Evolutionary conservation across 2,113 vertebrate genomes (phyloP), one percentile per base, ranked within the genome.

Genomic region (Cheirogaleus medius): DNA sequence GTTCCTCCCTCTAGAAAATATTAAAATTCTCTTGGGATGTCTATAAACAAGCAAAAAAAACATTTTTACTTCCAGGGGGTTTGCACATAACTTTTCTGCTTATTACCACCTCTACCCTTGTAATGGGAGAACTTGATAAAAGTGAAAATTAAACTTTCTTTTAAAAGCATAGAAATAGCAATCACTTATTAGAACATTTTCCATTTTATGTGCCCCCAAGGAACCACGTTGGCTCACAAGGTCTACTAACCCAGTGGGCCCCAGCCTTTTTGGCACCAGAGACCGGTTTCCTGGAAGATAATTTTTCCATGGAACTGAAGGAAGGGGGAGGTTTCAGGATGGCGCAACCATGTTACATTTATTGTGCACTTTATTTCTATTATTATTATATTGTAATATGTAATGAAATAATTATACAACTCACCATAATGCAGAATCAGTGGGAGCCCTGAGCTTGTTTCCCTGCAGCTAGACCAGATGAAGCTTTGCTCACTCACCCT

Each of bases 121-220:
- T 63, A 86, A 97, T 27, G 87, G 8, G 9, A 78, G 52, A 96
- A 71, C 68, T 49, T 52, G 64, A 44, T 8, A 27, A 49, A 87
- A 91, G 25, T 87, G 87, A 95, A 96, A 77, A 81, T 91, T 93
- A 97, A 85, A 29, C 12, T 91, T 97, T 64, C 84, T 84, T 21
- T 39, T 27, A 96, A 86, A 94, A 82, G 60, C 71, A 54, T 23
- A 60, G 58, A 68, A 56, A 87, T 64, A 85, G 27, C 49, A 88
- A 6, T 82, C 25, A 52, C 69, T 88, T 73, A 68, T 44, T 71
- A 90, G 80, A 96, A 23, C 1, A 18, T 25, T 66, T 78, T 76
- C 29, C 39, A 27, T 71, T 69, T 49, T 73, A 69, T n/a, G 17
- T 14, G 6, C 49, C 71, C 81, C 66, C 29, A 15, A 37, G 42